Conservation (phyloP, 1,140 invertebrate species). For the Aradophagus sp. region DNA sequence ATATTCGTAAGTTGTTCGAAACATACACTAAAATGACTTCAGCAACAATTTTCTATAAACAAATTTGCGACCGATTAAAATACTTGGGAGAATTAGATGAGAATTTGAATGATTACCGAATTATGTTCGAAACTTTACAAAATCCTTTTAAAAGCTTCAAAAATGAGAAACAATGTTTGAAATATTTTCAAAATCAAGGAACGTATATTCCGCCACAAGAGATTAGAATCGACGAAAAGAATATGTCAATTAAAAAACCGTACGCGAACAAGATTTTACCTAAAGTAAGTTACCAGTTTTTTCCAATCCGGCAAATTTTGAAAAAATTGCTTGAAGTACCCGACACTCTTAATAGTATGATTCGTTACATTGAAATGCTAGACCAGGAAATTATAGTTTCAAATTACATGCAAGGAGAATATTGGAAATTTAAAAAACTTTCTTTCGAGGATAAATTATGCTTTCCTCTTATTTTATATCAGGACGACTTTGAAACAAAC, state of each 20-base stretch:
- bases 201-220: background rate
- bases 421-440: too few relatives aligned
- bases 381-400: too few relatives aligned
- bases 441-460: too few relatives aligned
- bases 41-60: background rate
- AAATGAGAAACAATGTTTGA: background rate
- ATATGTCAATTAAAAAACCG: background rate
- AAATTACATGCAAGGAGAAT: too few relatives aligned
- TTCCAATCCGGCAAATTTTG: too few relatives aligned
- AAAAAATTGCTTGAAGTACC: too few relatives aligned
- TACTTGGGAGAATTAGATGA: constrained; percentile 1
- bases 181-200: background rate
- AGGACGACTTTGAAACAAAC: too few relatives aligned
- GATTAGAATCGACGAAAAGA: background rate
- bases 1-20: background rate
- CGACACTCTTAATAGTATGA: too few relatives aligned
- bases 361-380: too few relatives aligned
- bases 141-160: background rate
- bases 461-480: too few relatives aligned
- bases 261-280: too few relatives aligned
- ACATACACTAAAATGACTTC: background rate
- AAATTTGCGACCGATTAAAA: background rate
- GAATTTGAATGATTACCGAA: background rate
- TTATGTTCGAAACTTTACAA: constrained; percentile 1
- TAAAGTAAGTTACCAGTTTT: too few relatives aligned